These are phyloP conservation scores for Thomomys bottae DNA, from an alignment of 2,113 vertebrate species.

Conservation along the genomic window DNA sequence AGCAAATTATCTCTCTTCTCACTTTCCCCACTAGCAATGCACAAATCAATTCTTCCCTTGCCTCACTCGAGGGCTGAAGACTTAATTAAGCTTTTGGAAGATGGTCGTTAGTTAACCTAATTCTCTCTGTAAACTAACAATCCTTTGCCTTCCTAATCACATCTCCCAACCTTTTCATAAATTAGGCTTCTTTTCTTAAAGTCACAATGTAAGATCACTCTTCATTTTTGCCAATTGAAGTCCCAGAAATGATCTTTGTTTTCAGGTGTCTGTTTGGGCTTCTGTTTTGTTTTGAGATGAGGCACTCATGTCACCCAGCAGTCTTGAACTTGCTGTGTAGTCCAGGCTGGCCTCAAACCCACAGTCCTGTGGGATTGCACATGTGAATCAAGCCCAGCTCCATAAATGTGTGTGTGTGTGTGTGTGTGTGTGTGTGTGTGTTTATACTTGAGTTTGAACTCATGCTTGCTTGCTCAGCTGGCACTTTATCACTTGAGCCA, in stretches of 20 bases:
- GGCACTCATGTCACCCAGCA: no score
- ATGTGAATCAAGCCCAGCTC: no score
- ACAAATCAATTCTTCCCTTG: constrained; percentile 76
- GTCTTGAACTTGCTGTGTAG: no score
- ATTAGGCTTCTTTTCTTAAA: constrained; percentile 56
- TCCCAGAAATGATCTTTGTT: background rate
- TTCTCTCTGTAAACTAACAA: constrained; percentile 74
- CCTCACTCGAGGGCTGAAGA: constrained; percentile 73
- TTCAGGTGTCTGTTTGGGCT: no score
- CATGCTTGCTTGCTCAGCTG: no score
- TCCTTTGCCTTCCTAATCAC: constrained; percentile 58
- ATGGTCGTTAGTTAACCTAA: constrained; percentile 76
- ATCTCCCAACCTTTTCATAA: constrained; percentile 63
- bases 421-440: no score
- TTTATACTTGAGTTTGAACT: no score
- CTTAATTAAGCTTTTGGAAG: constrained; percentile 81
- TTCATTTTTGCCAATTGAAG: constrained; percentile 27
- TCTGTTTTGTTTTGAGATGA: no score
- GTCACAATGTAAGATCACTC: constrained; percentile 14
- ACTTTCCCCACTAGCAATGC: constrained; percentile 63
- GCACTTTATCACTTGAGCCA: no score
- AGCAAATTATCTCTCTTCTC: constrained; percentile 64
- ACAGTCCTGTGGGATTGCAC: no score
- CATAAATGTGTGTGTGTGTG: no score
- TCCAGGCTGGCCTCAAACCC: no score